Evolutionary conservation across 2,888 invertebrate species (phyloP), one percentile per base, ranked within the genome.

Genomic region (Philereme transversata): DNA sequence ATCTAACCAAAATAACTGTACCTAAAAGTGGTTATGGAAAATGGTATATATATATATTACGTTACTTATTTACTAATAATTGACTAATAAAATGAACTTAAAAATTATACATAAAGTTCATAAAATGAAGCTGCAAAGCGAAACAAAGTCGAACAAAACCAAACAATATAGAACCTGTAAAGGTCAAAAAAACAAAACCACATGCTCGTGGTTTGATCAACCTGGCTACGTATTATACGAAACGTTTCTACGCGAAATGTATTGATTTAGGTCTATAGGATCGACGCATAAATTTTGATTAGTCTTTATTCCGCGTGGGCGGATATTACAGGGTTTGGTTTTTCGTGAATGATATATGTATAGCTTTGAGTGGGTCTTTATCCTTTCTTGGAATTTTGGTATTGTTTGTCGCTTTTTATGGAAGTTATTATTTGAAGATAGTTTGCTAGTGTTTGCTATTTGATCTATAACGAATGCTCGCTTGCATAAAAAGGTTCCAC

Each of bases 221-320:
- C 34, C 22, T 40, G 35, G 11, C 10, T 43, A 49, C 40, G 8
- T 40, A 40, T 5, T 40, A 40, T 40, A 40, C 40, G 8, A 40
- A 8, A 40, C 4, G 40, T 40, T 6, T 40, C 6, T 53, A 35
- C 48, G 48, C 46, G 50, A 55, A 56, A 43, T 36, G 45, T 64
- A 65, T 68, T 65, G 65, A 68, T 65, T 65, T 65, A 68, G 65
- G 65, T 41, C 55, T 46, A 38, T 45, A 8, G 48, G 49, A 51
- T 56, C 57, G 53, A 10, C 60, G 54, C 55, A 63, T 65, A 57
- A 54, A 61, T 61, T 63, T 63, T 61, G 60, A 67, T 67, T 64
- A 62, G 44, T 36, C 41, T 11, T 3, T 22, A 22, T 22, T 45
- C 45, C 34, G 41, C n/a, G 50, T 50, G 61, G 47, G 51, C 54